Conservation (phyloP, 2,797 vertebrate species). For the Darevskia mixta region DNA sequence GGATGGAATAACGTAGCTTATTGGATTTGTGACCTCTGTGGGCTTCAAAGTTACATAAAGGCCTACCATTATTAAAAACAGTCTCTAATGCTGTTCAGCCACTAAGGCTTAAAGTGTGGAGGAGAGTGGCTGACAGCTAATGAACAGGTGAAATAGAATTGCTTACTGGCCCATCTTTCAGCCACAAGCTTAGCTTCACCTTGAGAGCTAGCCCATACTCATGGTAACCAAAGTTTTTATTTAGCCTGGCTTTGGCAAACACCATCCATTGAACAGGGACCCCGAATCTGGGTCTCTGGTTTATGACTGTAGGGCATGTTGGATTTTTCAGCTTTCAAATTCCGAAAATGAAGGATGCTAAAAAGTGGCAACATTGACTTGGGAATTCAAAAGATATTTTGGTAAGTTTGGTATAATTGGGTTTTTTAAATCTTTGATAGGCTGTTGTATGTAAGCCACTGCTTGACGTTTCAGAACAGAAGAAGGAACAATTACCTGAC, state of each 20-base stretch:
- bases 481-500: too few species aligned
- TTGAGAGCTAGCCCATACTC: neutral
- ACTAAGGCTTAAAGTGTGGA: neutral
- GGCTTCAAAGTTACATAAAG: neutral
- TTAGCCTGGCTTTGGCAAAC: neutral
- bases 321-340: too few species aligned
- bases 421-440: neutral
- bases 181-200: neutral
- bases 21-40: conserved; percentile 13
- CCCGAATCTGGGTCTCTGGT: neutral
- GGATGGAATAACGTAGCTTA: conserved; percentile 6
- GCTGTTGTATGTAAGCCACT: neutral
- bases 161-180: neutral
- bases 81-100: neutral
- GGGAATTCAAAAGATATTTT: too few species aligned
- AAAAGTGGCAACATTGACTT: too few species aligned
- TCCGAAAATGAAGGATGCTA: too few species aligned
- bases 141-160: neutral
- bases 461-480: too few species aligned
- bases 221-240: neutral
- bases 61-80: neutral
- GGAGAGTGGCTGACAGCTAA: neutral
- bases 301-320: too few species aligned
- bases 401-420: too few species aligned
- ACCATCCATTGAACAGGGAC: neutral